Evolutionary conservation across 1,140 invertebrate species (phyloP).

Genomic region (Trichomalopsis sarcophagae): DNA sequence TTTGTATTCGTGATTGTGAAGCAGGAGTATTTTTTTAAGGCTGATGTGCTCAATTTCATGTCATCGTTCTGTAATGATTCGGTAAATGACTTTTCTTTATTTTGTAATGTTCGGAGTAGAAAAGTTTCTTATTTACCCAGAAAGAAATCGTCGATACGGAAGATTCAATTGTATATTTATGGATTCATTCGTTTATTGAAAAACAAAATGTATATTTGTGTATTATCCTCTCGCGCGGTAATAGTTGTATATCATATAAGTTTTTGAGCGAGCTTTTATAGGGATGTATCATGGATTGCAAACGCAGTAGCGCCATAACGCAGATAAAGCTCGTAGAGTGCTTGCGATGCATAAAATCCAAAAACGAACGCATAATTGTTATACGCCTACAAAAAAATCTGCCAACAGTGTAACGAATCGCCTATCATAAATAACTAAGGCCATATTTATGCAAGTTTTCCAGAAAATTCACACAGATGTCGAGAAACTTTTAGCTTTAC

Average conservation of each 20-base stretch:
- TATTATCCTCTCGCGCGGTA: not conserved
- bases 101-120: too few relatives aligned
- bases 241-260: not conserved
- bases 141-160: too few relatives aligned
- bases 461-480: not conserved
- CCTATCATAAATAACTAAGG: constrained; percentile 2
- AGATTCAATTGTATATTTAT: too few relatives aligned
- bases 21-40: not conserved
- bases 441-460: not conserved
- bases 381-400: not conserved
- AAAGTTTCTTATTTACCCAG: too few relatives aligned
- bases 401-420: constrained; percentile 18
- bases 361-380: not conserved
- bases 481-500: constrained; percentile 17
- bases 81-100: too few relatives aligned
- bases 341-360: not conserved
- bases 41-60: not conserved
- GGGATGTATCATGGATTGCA: not conserved
- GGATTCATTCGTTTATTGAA: too few relatives aligned
- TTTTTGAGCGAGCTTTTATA: not conserved
- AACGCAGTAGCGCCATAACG: not conserved
- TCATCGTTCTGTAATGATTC: too few relatives aligned
- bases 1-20: not conserved
- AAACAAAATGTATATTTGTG: too few relatives aligned
- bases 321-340: not conserved